Conservation (phyloP, 1,140 invertebrate species). For the Parasteatoda tepidariorum region DNA sequence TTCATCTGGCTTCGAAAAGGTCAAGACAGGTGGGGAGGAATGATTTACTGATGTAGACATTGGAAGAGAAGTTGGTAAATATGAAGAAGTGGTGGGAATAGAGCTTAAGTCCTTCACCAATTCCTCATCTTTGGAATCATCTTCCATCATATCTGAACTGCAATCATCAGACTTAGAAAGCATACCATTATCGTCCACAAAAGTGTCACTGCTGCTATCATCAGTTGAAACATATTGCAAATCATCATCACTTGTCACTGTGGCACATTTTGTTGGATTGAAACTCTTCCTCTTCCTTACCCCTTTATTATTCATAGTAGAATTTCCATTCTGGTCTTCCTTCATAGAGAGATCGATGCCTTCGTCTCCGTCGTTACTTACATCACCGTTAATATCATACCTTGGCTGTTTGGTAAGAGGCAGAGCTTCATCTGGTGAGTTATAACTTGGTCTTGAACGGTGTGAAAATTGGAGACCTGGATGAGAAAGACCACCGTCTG, state of each 20-base stretch:
- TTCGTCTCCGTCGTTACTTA: conserved; percentile 76
- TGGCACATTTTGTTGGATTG: conserved; percentile 86
- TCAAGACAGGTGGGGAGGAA: background rate
- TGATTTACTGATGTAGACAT: background rate
- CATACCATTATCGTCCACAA: conserved; percentile 60
- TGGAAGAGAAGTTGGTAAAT: conserved; percentile 23
- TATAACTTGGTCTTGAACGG: conserved; percentile 1
- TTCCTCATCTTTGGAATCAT: conserved; percentile 62
- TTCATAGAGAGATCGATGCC: conserved; percentile 67
- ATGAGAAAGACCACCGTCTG: background rate
- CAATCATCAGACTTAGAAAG: conserved; percentile 57
- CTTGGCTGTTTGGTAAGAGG: conserved; percentile 69
- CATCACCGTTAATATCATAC: conserved; percentile 73
- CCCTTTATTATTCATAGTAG: conserved; percentile 62
- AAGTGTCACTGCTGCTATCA: conserved; percentile 63
- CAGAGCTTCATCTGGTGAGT: conserved; percentile 15
- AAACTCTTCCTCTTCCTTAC: conserved; percentile 87
- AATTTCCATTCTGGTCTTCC: conserved; percentile 42
- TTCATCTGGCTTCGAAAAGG: conserved; percentile 27
- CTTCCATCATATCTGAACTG: conserved; percentile 55
- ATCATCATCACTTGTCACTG: conserved; percentile 66
- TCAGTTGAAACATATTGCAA: conserved; percentile 61
- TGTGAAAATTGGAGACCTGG: background rate
- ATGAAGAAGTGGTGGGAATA: background rate
- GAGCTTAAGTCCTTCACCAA: conserved; percentile 20